Evolutionary conservation across 2,888 invertebrate genomes (phyloP).

Genomic region (Gandaritis pyraliata): DNA sequence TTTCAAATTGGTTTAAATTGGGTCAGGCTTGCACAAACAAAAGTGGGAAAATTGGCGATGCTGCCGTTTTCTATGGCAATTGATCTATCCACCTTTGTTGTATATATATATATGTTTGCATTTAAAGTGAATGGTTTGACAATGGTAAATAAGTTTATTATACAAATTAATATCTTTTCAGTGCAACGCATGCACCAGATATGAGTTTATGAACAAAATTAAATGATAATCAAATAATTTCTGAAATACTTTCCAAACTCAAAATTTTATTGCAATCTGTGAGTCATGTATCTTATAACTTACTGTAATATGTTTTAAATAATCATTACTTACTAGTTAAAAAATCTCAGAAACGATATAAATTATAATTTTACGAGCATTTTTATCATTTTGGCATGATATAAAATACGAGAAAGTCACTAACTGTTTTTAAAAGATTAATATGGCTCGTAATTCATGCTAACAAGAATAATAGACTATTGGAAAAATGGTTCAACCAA

Average conservation of each 20-base stretch:
- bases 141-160: background rate
- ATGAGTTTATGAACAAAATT: too few relatives aligned
- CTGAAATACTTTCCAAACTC: too few relatives aligned
- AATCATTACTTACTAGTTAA: too few relatives aligned
- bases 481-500: slow-evolving; percentile 18
- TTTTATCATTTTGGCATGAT: slow-evolving; percentile 16
- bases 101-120: slow-evolving; percentile 56
- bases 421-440: slow-evolving; percentile 17
- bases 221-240: too few relatives aligned
- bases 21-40: slow-evolving; percentile 77
- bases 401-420: slow-evolving; percentile 14
- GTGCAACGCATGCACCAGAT: too few relatives aligned
- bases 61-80: slow-evolving; percentile 54
- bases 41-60: slow-evolving; percentile 66
- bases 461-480: slow-evolving; percentile 25
- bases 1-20: slow-evolving; percentile 78
- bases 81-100: slow-evolving; percentile 60
- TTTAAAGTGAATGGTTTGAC: slow-evolving; percentile 2
- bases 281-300: too few relatives aligned
- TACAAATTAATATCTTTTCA: background rate
- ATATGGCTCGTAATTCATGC: slow-evolving; percentile 24
- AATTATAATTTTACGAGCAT: background rate
- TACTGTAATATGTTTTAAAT: too few relatives aligned
- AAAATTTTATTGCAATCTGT: too few relatives aligned
- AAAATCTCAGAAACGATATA: background rate